Evolutionary conservation across 2,888 invertebrate species (phyloP), one percentile per base, ranked within the genome.

Genomic region (Adelognathus sp.): DNA sequence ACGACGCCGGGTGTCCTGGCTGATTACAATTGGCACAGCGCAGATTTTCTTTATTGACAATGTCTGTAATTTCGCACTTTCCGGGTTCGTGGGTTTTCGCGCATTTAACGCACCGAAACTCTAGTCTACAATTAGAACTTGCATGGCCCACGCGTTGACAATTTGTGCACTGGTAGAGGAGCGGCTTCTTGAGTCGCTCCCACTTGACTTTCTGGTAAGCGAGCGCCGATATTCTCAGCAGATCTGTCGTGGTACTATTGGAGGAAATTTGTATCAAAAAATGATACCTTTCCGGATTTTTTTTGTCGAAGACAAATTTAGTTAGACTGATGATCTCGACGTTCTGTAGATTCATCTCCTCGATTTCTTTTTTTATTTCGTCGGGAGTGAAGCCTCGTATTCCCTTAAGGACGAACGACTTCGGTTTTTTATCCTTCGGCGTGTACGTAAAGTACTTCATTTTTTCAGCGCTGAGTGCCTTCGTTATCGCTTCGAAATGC

Each of bases 21-120:
- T n/a, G n/a, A n/a, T n/a, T 16, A 29, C 79, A 79, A 7, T 76
- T 76, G 0, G 63, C 60, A 5, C 75, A 75, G 9, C 24, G 63
- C 0, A 79, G 46, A 0, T 1, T 3, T 7, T 52, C 56, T 29
- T 63, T 72, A 1, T 31, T 16, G 0, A 7, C n/a, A n/a, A n/a
- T n/a, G n/a, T n/a, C n/a, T n/a, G n/a, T 14, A 4, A 69, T 60
- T 31, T 24, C 3, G 27, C 69, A 75, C 3, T 41, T 9, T 2
- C 31, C 69, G 5, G 67, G 75, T 0, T 21, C 31, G 36, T 75
- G 75, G 1, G 33, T 9, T 24, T 52, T 6, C 1, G 46, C 52
- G 21, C 75, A 75, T 9, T 75, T 75, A 1, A 75, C 75, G n/a
- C 75, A 69, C 1, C 69, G 16, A 27, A 24, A 52, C 6, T 27